Conservation (phyloP, 2,888 invertebrate species). For the Philhelius pedissequus region DNA sequence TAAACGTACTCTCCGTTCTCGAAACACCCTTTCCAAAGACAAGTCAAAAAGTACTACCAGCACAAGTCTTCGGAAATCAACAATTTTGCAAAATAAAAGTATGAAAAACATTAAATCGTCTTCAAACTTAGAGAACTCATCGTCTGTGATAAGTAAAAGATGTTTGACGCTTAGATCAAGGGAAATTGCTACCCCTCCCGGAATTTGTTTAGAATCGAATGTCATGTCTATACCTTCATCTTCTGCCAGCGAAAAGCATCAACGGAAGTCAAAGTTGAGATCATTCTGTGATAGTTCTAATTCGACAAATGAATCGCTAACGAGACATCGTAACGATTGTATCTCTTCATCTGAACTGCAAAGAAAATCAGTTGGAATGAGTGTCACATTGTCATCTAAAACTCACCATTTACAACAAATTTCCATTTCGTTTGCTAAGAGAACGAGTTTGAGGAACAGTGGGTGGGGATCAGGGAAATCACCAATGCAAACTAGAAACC, state of each 20-base stretch:
- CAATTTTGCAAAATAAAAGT: slow-evolving; percentile 47
- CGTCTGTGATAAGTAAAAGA: slow-evolving; percentile 41
- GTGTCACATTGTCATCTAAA: background rate
- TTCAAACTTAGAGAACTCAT: slow-evolving; percentile 30
- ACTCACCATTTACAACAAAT: slow-evolving; percentile 11
- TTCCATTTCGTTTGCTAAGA: slow-evolving; percentile 43
- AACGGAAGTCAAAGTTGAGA: slow-evolving; percentile 31
- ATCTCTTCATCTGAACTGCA: background rate
- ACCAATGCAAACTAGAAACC: slow-evolving; percentile 69
- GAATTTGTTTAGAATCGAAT: slow-evolving; percentile 27
- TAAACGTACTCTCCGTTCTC: slow-evolving; percentile 76
- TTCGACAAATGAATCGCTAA: background rate
- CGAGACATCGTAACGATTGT: background rate
- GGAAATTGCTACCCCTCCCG: slow-evolving; percentile 13
- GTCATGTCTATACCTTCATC: background rate
- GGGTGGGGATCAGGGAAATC: slow-evolving; percentile 72
- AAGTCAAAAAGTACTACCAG: slow-evolving; percentile 69
- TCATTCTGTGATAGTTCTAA: slow-evolving; percentile 35
- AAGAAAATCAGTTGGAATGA: background rate
- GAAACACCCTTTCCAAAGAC: slow-evolving; percentile 73
- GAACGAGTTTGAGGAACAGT: slow-evolving; percentile 66
- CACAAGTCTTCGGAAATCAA: slow-evolving; percentile 28
- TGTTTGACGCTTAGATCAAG: slow-evolving; percentile 47
- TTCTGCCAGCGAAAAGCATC: slow-evolving; percentile 20
- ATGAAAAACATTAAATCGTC: slow-evolving; percentile 15